These are phyloP conservation scores for Caerostris darwini DNA, from an alignment of 1,140 invertebrate genomes.

Conservation along the genomic window DNA sequence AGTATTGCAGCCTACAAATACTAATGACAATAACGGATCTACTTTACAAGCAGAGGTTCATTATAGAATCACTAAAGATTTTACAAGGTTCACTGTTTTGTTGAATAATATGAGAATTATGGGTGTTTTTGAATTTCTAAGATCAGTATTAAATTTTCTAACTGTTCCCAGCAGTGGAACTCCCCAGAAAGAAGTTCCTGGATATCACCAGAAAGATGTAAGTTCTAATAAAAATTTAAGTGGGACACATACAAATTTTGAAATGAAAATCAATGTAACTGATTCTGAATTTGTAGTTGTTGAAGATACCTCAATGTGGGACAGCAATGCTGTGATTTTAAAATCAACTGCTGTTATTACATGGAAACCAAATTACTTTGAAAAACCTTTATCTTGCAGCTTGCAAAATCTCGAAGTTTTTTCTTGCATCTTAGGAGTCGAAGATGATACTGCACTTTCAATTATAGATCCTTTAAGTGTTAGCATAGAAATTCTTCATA, in stretches of 20 bases:
- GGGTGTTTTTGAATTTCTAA: constrained; percentile 96
- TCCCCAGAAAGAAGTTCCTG: neutral
- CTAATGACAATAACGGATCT: constrained; percentile 82
- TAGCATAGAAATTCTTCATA: constrained; percentile 64
- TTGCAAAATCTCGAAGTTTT: constrained; percentile 96
- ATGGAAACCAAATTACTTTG: constrained; percentile 88
- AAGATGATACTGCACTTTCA: constrained; percentile 96
- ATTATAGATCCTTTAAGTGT: constrained; percentile 95
- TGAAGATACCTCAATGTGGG: constrained; percentile 92
- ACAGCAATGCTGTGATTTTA: constrained; percentile 96
- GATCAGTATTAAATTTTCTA: constrained; percentile 91
- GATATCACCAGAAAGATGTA: neutral
- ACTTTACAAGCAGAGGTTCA: constrained; percentile 93
- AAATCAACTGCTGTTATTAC: constrained; percentile 94
- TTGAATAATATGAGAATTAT: constrained; percentile 98
- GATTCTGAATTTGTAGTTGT: constrained; percentile 97
- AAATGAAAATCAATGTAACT: constrained; percentile 96
- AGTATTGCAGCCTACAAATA: constrained; percentile 90
- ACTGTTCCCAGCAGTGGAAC: constrained; percentile 17
- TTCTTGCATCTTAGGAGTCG: constrained; percentile 94
- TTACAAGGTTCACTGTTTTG: constrained; percentile 93
- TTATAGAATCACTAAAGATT: constrained; percentile 85
- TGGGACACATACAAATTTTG: constrained; percentile 84
- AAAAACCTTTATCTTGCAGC: constrained; percentile 91
- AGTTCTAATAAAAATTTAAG: neutral